Evolutionary conservation across 1,140 invertebrate species (phyloP), one percentile per base, ranked within the genome.

Genomic region (Papilio machaon): DNA sequence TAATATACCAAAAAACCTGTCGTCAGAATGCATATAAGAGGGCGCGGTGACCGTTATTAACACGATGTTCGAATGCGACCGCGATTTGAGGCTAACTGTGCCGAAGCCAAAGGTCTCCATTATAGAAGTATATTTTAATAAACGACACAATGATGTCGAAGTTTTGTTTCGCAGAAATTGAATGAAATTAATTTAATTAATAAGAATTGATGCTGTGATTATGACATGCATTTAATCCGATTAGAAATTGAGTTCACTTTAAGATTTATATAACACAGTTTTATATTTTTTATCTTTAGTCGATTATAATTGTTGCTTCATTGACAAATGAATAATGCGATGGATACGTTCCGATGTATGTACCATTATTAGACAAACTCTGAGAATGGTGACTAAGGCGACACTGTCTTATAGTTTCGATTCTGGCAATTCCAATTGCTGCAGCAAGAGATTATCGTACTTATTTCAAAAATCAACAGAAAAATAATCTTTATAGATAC

Each of bases 61-160:
- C 79, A 85, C 83, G 80, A 82, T 80, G 80, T 81, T 82, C 76
- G 75, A 78, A 85, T 84, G 80, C 81, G 85, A 60, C 85, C 84
- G 73, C 84, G 79, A 86, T 85, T 81, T 73, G 52, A 54, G 43
- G 38, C 46, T 81, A 84, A 83, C 80, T 82, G 83, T 84, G 85
- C 58, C 83, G 85, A 79, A 81, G 85, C 80, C 79, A 79, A 85
- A 85, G 85, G 82, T 85, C 80, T 73, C 83, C 70, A 67, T 84
- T 84, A 73, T 43, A 43, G 38, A 6, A 2, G 79, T 84, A 58
- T 58, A 58, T 58, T 58, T 58, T 58, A 58, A 58, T 58, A 58
- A 19, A 30, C n/a, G n/a, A 76, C 11, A 75, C 4, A 49, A 52
- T 10, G 74, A 70, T 76, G 74, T 19, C n/a, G 19, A 46, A 30